These are phyloP conservation scores for Burhinus bistriatus DNA, from an alignment of 2,113 vertebrate species.

Conservation along the genomic window DNA sequence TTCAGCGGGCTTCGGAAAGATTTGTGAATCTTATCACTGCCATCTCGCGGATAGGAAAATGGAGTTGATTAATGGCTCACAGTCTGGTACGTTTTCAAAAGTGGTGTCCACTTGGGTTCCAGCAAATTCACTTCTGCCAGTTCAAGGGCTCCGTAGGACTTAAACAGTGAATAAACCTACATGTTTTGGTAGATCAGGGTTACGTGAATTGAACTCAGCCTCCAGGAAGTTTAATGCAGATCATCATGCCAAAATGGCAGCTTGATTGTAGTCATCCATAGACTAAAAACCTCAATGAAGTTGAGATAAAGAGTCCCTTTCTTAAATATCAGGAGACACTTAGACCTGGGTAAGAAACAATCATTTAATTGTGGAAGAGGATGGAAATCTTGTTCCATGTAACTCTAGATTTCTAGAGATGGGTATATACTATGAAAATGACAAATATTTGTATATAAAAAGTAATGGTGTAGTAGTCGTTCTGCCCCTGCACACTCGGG, in stretches of 20 bases:
- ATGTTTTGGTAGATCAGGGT: background rate
- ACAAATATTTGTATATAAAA: background rate
- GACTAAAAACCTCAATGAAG: background rate
- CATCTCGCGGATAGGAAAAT: background rate
- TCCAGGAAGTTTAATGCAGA: background rate
- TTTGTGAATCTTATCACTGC: background rate
- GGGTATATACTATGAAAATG: background rate
- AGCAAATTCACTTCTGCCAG: background rate
- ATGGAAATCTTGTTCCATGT: background rate
- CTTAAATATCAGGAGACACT: background rate
- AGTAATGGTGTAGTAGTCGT: background rate
- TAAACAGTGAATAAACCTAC: background rate
- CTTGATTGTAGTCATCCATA: background rate
- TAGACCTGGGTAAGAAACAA: background rate
- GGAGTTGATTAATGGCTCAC: background rate
- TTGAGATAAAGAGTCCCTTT: background rate
- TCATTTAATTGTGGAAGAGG: background rate
- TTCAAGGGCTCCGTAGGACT: background rate
- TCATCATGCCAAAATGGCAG: background rate
- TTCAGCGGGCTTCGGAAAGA: background rate
- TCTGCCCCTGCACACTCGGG: background rate
- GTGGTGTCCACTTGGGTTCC: background rate
- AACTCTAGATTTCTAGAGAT: background rate
- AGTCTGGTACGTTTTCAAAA: rapidly evolving
- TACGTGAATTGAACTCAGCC: background rate